Evolutionary conservation across 2,113 vertebrate genomes (phyloP).

Genomic region (Motacilla tschutschensis): DNA sequence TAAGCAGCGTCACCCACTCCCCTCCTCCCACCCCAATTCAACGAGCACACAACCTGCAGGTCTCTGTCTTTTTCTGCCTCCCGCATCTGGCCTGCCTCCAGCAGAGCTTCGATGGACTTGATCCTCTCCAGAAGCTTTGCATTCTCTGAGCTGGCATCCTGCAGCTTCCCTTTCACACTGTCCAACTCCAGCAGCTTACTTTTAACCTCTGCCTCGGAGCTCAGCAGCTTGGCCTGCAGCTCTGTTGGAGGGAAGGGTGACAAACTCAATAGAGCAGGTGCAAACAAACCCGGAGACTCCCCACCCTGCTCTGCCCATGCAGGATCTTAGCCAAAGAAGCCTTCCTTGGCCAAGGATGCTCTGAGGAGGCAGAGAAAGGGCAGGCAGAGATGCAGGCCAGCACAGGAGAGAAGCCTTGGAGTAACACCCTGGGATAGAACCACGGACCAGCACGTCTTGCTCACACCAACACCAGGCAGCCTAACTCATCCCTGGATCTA

Average conservation of each 20-base stretch:
- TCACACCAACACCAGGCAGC: not conserved
- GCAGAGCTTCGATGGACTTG: constrained; percentile 80
- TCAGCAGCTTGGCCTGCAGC: constrained; percentile 74
- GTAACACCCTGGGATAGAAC: not conserved
- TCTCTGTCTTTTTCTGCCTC: constrained; percentile 65
- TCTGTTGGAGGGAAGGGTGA: constrained; percentile 66
- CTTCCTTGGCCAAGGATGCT: not conserved
- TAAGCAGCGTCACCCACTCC: not conserved
- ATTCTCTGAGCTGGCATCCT: constrained; percentile 77
- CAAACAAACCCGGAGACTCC: not conserved
- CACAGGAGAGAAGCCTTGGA: not conserved
- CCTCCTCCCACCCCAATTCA: not conserved
- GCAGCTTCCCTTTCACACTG: constrained; percentile 73
- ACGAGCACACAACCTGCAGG: constrained; percentile 62
- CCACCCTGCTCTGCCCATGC: not conserved
- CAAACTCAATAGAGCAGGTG: not conserved
- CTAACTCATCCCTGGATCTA: not conserved
- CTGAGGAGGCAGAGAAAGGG: not conserved
- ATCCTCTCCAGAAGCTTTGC: constrained; percentile 80
- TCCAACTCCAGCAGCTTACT: constrained; percentile 77
- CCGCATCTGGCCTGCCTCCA: constrained; percentile 81
- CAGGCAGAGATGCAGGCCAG: not conserved
- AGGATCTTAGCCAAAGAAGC: not conserved
- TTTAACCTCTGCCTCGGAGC: constrained; percentile 75
- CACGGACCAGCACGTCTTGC: rapidly evolving